Conservation (phyloP, 2,888 invertebrate species). For the Latrodectus hesperus region DNA sequence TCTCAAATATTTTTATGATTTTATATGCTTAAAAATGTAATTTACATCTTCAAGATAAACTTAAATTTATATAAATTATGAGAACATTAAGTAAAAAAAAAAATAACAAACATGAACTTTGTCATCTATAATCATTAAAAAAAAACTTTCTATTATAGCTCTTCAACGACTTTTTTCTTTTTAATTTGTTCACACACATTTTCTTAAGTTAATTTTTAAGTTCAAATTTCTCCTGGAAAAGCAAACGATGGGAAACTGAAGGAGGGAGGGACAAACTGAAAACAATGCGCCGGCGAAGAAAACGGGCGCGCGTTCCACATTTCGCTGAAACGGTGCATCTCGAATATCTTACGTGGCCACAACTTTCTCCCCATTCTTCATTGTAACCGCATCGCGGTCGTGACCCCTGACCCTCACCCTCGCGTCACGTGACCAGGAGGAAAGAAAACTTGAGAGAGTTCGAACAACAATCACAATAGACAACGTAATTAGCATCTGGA, state of each 20-base stretch:
- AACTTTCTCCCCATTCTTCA: conserved; percentile 48
- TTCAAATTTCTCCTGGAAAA: background rate
- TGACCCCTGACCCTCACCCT: conserved; percentile 44
- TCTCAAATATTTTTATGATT: too few relatives aligned
- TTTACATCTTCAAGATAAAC: too few relatives aligned
- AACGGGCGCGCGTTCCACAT: conserved; percentile 42
- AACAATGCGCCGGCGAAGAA: conserved; percentile 19
- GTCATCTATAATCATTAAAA: too few relatives aligned
- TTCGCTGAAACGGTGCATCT: conserved; percentile 11
- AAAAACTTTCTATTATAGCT: too few relatives aligned
- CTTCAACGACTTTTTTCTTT: too few relatives aligned
- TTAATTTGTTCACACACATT: too few relatives aligned
- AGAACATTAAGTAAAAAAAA: too few relatives aligned
- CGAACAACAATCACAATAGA: conserved; percentile 23
- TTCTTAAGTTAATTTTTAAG: too few relatives aligned
- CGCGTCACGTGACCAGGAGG: conserved; percentile 1
- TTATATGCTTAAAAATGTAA: too few relatives aligned
- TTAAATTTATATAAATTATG: too few relatives aligned
- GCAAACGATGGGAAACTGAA: background rate
- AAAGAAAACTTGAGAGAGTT: background rate
- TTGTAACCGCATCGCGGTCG: conserved; percentile 5
- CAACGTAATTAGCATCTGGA: conserved; percentile 27
- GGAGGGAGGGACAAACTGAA: conserved; percentile 16
- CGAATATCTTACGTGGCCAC: conserved; percentile 4
- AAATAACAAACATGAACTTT: too few relatives aligned